A percentile compares a stretch with the other conserved stretches of the same genome.
Conservation (phyloP, 2,888 invertebrate genomes). For the Seira ritae region DNA sequence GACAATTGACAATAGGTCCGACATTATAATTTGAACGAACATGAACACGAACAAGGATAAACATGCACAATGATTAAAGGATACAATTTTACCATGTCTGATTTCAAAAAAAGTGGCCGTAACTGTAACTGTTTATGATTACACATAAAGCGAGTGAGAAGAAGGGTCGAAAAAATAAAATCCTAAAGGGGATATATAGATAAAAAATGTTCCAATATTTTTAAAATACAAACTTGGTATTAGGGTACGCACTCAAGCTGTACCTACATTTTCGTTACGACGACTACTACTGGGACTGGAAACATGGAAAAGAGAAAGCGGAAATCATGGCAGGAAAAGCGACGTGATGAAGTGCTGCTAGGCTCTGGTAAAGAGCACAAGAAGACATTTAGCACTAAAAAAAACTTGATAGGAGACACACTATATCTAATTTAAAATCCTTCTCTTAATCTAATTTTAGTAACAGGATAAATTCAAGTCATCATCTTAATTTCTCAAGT, state of each 20-base stretch:
- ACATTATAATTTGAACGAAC: not conserved
- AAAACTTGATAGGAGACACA: not conserved
- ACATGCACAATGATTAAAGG: too few relatives aligned
- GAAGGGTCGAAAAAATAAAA: too few relatives aligned
- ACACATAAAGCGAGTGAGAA: too few relatives aligned
- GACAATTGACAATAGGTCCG: too few relatives aligned
- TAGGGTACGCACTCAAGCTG: too few relatives aligned
- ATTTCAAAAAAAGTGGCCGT: too few relatives aligned
- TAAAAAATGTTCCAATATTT: not conserved
- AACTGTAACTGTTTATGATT: too few relatives aligned
- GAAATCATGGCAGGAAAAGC: not conserved
- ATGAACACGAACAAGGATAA: not conserved
- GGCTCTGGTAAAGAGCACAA: not conserved
- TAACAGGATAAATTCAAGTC: slow-evolving; percentile 6
- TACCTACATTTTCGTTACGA: too few relatives aligned
- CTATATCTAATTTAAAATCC: slow-evolving; percentile 5
- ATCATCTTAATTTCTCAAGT: slow-evolving; percentile 8
- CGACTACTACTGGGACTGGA: too few relatives aligned
- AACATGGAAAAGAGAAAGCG: not conserved
- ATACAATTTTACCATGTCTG: too few relatives aligned
- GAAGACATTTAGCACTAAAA: not conserved
- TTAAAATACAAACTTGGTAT: too few relatives aligned
- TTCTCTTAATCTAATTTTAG: slow-evolving; percentile 21
- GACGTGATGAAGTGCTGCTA: not conserved
- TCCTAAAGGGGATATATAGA: not conserved